Conservation (phyloP, 1,140 invertebrate species). For the Neodiprion pinetum region DNA sequence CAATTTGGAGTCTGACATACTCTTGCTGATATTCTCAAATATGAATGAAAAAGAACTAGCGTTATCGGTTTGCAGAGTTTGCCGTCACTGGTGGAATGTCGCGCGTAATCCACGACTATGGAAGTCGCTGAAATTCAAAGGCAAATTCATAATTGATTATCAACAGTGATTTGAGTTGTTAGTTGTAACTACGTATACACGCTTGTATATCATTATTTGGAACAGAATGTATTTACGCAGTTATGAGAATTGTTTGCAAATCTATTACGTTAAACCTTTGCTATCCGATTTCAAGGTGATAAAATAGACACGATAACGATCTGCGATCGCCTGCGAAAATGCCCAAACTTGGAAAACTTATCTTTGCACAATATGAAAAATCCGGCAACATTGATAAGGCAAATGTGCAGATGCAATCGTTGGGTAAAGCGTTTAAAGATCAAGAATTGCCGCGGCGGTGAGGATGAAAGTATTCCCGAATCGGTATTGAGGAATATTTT, state of each 20-base stretch:
- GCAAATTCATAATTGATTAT: background rate
- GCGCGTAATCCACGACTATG: constrained; percentile 2
- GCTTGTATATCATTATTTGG: too few relatives aligned
- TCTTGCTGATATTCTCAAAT: background rate
- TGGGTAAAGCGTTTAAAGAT: constrained; percentile 6
- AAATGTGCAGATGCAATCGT: constrained; percentile 11
- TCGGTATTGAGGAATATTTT: background rate
- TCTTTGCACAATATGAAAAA: background rate
- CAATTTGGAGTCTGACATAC: background rate
- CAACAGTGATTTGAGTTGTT: background rate
- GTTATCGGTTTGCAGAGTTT: background rate
- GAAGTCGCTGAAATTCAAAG: constrained; percentile 9
- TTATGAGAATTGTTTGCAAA: background rate
- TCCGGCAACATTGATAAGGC: constrained; percentile 7
- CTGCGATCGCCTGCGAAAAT: background rate
- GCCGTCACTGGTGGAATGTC: background rate
- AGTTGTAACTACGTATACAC: too few relatives aligned
- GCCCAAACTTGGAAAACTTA: background rate
- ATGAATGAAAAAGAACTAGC: background rate
- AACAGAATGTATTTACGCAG: background rate
- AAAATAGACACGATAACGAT: constrained; percentile 2
- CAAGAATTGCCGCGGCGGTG: background rate
- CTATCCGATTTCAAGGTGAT: background rate
- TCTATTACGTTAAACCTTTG: background rate
- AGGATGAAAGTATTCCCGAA: background rate